Base-by-base conservation (phyloP, 2,797 vertebrate species). In the Antrozous pallidus region DNA sequence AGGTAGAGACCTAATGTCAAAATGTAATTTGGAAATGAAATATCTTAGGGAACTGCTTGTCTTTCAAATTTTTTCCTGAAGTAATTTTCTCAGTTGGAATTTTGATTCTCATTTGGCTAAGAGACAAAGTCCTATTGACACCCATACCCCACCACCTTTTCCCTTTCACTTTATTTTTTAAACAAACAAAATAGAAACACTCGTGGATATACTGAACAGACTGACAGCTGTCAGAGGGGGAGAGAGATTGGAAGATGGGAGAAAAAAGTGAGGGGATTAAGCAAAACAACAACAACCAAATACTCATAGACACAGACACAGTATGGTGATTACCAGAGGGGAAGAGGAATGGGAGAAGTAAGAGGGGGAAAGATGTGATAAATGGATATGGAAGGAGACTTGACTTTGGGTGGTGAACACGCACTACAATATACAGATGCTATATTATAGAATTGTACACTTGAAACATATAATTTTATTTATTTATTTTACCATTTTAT, bases 1-100 rank as follows among this genome's bases (percentile, higher is more conserved):
- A 80, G 42, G 51, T 87, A 38, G 36, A 71, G 71, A 84, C 10
- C 58, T 10, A 38, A 26, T 63, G 45, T 71, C 33, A 73, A 61
- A 73, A 67, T 94, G 28, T 54, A 85, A 77, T 63, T 94, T 87
- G 36, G 47, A n/a, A 90, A 90, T 81, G 54, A 95, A 93, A 82
- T 88, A 45, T 85, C 38, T 90, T 85, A 73, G 73, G 28, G 79
- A 89, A 80, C n/a, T 91, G 28, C 28, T 49, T 94, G 47, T 89
- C 28, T 93, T 94, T 84, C 38, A 92, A 42, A 67, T 94, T 73
- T 81, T 95, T 92, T 89, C 17, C 51, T 42, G 11, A 92, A 90
- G 45, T 73, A 75, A 65, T 93, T 93, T 96, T 85, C 51, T 94
- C 45, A 79, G 63, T 93, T 70, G 33, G 65, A 79, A 65, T 94